Conservation (phyloP, 2,113 vertebrate genomes). For the Psittacula cyanocephala region DNA sequence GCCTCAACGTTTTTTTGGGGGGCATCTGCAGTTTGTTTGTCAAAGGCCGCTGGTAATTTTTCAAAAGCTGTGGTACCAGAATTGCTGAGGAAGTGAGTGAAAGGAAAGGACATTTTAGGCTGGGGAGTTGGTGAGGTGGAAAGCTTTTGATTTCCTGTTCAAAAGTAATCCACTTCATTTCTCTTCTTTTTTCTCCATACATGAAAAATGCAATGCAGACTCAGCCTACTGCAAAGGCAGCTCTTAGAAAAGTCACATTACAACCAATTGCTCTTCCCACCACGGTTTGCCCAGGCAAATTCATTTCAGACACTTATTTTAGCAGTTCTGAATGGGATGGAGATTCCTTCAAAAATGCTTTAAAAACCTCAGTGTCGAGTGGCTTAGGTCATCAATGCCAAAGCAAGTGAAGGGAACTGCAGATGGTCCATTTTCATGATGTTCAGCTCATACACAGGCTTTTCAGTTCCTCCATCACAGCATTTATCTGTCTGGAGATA, state of each 20-base stretch:
- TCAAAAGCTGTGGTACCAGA: background rate
- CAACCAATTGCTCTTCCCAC: background rate
- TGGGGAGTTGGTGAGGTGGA: background rate
- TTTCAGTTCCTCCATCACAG: background rate
- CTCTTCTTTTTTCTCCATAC: background rate
- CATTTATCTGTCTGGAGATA: background rate
- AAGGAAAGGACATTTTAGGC: background rate
- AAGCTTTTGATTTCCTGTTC: background rate
- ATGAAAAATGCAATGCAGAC: background rate
- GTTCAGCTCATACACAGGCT: background rate
- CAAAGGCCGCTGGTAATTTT: background rate
- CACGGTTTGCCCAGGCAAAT: background rate
- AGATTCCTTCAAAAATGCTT: background rate
- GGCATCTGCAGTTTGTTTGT: background rate
- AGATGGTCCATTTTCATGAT: background rate
- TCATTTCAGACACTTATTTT: background rate
- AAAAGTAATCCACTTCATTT: background rate
- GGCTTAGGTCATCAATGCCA: background rate
- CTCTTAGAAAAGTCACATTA: background rate
- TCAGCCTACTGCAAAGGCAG: background rate
- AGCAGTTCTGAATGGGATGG: background rate
- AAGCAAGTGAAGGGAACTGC: background rate
- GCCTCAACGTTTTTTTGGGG: background rate
- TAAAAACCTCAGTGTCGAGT: background rate
- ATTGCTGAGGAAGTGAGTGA: background rate